Conservation (phyloP, 2,797 vertebrate genomes). For the Threskiornis aethiopicus region DNA sequence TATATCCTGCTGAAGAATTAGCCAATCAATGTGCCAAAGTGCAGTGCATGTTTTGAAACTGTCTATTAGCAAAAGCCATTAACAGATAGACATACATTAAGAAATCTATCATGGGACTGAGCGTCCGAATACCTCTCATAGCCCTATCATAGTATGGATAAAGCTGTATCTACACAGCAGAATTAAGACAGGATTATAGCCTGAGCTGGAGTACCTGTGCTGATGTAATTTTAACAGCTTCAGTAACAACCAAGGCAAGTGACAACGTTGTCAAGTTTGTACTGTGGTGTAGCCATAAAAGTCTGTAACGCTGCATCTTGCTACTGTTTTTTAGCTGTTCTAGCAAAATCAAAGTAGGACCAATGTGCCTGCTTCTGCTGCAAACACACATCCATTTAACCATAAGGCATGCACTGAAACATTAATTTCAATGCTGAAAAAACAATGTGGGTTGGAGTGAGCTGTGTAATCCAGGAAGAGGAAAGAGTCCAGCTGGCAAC, state of each 20-base stretch:
- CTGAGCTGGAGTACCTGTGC: neutral
- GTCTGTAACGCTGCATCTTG: neutral
- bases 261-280: neutral
- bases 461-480: neutral
- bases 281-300: neutral
- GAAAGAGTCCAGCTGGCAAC: slow-evolving; percentile 17
- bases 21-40: neutral
- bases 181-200: neutral
- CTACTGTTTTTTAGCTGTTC: neutral
- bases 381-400: neutral
- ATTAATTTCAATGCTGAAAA: neutral
- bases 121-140: neutral
- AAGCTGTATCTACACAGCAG: neutral
- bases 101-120: neutral
- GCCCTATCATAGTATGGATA: neutral
- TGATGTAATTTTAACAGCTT: neutral
- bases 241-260: neutral
- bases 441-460: neutral
- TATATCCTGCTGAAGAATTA: neutral
- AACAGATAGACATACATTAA: neutral
- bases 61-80: neutral
- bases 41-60: neutral
- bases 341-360: neutral
- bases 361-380: neutral
- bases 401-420: neutral